Base-by-base conservation (phyloP, 2,797 vertebrate genomes). In the Paguma larvata region DNA sequence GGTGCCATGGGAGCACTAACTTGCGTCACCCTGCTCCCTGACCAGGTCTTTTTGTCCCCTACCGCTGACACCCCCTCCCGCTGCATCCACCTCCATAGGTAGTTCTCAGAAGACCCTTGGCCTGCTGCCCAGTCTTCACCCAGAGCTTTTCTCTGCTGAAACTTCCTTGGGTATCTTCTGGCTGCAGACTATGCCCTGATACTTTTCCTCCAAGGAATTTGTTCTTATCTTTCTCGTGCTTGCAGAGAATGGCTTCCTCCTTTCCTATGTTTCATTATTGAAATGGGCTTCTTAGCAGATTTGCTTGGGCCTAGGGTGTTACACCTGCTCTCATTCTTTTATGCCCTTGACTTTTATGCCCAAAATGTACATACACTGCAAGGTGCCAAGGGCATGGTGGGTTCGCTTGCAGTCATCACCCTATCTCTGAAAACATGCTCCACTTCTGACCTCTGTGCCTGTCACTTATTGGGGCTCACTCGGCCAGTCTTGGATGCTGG, bases 1-100 rank as follows among this genome's bases (percentile, higher is more conserved):
- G 63, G 21, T 6, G 21, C 38, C 32, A 7, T 1, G 13, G 18
- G 6, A 72, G 62, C 0, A 0, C n/a, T 34, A 32, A 18, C 16
- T 27, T 27, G n/a, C 9, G 15, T 34, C 32, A 27, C 16, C 16
- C 30, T 72, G 34, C 6, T 48, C 19, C 70, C n/a, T 12, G 12
- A 34, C 51, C 51, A 14, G n/a, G 73, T 6, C 53, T 38, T 59
- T 86, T 46, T 72, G 67, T 79, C 19, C 11, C 15, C 38, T 75
- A 19, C 4, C 46, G 59, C 23, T 13, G 51, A 63, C 34, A 72
- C 0, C 41, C 21, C 2, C 4, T 68, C 3, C 12, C 1, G 4
- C 25, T 2, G 23, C 13, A 30, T 67, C 30, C 5, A 30, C 8
- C 8, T 70, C 48, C 12, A 10, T 2, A 73, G 77, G 32, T 25